Evolutionary conservation across 2,888 invertebrate genomes (phyloP).

Genomic region (Drosophila conformis): DNA sequence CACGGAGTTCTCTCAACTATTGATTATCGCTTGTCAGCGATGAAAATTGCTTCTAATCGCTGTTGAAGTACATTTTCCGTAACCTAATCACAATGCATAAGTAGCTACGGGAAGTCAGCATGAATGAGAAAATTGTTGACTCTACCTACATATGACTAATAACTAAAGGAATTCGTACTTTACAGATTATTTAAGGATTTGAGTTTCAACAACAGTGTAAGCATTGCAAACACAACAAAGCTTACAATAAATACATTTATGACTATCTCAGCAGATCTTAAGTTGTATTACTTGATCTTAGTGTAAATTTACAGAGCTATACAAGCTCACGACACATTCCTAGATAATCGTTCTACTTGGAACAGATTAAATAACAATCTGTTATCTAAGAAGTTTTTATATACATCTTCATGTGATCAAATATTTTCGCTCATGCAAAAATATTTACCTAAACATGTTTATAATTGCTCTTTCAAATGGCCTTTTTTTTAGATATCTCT

Average conservation of each 20-base stretch:
- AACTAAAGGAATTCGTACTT: conserved; percentile 4
- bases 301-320: conserved; percentile 8
- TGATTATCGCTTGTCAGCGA: conserved; percentile 74
- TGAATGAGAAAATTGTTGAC: conserved; percentile 24
- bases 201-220: conserved; percentile 2
- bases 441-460: conserved; percentile 3
- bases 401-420: conserved; percentile 1
- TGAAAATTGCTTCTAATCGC: conserved; percentile 60
- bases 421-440: conserved; percentile 6
- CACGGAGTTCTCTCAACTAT: conserved; percentile 34
- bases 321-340: background rate
- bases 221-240: conserved; percentile 4
- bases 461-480: background rate
- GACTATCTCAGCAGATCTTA: conserved; percentile 3
- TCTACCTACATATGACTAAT: conserved; percentile 33
- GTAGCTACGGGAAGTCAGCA: conserved; percentile 47
- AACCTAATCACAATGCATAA: conserved; percentile 32
- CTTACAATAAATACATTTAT: conserved; percentile 12
- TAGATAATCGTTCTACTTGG: background rate
- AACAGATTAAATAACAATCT: background rate
- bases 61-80: conserved; percentile 29
- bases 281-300: conserved; percentile 8
- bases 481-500: background rate
- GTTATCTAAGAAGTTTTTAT: background rate
- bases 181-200: background rate